These are phyloP conservation scores for Chaetophractus vellerosus DNA, from an alignment of 2,797 vertebrate species.

Conservation along the genomic window DNA sequence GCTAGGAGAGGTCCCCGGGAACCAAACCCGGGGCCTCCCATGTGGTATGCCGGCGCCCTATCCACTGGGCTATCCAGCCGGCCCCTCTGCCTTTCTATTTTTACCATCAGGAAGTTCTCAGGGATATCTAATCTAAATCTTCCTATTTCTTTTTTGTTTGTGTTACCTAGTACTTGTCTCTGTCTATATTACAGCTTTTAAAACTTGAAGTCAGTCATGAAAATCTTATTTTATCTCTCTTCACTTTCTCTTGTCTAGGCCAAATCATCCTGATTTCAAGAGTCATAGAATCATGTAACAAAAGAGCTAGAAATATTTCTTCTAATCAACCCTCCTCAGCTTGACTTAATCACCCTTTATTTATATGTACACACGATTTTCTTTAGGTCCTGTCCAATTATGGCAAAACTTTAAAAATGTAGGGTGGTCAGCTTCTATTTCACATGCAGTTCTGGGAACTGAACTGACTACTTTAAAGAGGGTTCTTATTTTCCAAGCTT, in stretches of 20 bases:
- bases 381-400: neutral
- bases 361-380: neutral
- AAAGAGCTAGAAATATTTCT: neutral
- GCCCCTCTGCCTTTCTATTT: neutral
- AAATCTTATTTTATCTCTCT: neutral
- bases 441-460: neutral
- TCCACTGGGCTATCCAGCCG: no score
- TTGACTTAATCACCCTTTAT: neutral
- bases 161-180: neutral
- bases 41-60: no score
- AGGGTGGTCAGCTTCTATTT: constrained; percentile 8
- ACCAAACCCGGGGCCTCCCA: no score
- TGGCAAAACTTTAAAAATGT: neutral
- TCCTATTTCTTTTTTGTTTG: neutral
- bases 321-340: neutral
- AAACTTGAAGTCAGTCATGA: neutral
- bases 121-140: neutral
- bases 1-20: no score
- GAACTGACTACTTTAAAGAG: neutral
- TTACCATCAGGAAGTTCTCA: neutral
- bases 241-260: neutral
- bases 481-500: neutral
- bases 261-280: neutral
- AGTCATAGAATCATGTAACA: neutral
- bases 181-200: neutral